Conservation (phyloP, 2,113 vertebrate species). For the Phoenicopterus ruber region DNA sequence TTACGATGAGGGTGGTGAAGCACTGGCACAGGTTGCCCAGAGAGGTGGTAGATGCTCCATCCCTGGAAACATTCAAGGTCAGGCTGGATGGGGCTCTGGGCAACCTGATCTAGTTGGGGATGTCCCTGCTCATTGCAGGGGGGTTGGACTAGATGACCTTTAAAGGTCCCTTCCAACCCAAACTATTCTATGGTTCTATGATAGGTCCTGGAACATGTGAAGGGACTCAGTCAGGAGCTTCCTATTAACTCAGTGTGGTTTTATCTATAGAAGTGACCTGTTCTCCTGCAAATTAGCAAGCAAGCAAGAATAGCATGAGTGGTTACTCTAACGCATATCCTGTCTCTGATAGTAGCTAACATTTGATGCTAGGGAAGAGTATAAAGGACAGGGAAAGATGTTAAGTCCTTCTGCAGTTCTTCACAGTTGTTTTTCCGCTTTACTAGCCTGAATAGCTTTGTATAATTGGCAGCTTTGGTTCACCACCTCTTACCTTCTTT, state of each 20-base stretch:
- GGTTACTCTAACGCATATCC: neutral
- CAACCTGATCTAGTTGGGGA: too few species aligned
- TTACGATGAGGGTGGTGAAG: too few species aligned
- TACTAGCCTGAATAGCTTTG: neutral
- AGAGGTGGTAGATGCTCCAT: too few species aligned
- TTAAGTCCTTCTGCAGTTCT: neutral
- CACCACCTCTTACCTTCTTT: neutral
- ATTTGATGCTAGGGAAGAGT: neutral
- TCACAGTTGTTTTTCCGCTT: neutral
- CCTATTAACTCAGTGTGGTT: neutral
- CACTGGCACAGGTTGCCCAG: too few species aligned
- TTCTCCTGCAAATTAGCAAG: neutral
- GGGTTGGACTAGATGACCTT: too few species aligned
- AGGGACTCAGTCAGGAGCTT: neutral
- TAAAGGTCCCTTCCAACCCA: too few species aligned
- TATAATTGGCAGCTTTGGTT: neutral
- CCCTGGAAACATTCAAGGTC: too few species aligned
- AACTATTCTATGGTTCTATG: too few species aligned
- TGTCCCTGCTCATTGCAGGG: too few species aligned
- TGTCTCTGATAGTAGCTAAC: neutral
- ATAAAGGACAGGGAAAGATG: neutral
- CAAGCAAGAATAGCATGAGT: neutral
- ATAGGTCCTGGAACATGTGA: accelerated
- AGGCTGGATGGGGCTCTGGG: too few species aligned
- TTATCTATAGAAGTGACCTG: neutral